Evolutionary conservation across 1,140 invertebrate genomes (phyloP).

Genomic region (Camponotus floridanus): DNA sequence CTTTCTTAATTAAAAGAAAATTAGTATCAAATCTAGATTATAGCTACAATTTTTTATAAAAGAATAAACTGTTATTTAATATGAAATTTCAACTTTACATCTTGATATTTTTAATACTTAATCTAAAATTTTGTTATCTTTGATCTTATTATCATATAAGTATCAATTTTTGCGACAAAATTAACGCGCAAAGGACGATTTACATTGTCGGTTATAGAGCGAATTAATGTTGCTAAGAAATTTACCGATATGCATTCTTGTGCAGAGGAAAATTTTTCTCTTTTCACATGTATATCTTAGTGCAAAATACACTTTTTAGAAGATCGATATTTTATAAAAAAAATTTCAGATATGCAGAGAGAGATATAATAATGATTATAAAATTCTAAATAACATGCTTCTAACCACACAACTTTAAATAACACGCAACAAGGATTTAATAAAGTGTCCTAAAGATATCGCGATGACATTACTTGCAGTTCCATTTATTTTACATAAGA

Average conservation of each 20-base stretch:
- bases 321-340: background rate
- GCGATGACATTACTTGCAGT: background rate
- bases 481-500: background rate
- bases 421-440: background rate
- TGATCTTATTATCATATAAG: background rate
- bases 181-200: background rate
- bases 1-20: background rate
- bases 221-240: background rate
- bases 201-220: background rate
- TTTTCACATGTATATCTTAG: background rate
- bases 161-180: background rate
- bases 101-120: background rate
- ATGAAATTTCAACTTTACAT: background rate
- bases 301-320: background rate
- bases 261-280: background rate
- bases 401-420: too few relatives aligned
- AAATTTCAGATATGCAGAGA: background rate
- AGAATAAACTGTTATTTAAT: background rate
- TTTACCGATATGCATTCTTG: slow-evolving; percentile 3
- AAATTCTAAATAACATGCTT: too few relatives aligned
- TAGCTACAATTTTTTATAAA: too few relatives aligned
- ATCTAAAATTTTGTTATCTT: background rate
- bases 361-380: background rate
- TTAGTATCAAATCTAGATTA: background rate
- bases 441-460: background rate